A percentile compares a stretch with the other conserved stretches of the same genome.
phyloP scores from a whole-genome alignment of 2,888 invertebrate genomes.

The Abscondita cerata region DNA sequence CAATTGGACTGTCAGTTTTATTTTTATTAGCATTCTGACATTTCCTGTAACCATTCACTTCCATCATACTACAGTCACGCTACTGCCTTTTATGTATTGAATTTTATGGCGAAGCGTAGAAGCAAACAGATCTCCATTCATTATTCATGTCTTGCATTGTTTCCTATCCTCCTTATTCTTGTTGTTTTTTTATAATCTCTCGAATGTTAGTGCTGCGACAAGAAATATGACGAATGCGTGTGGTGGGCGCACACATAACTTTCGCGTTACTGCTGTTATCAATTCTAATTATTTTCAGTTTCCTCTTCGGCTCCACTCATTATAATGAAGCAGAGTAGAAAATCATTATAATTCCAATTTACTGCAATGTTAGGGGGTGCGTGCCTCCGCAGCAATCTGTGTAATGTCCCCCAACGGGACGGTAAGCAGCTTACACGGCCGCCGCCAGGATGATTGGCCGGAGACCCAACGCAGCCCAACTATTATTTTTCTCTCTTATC shows the following conservation, averaged over 20 bases:
- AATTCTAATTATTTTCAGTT: constrained; percentile 19
- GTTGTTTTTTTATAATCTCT: constrained; percentile 6
- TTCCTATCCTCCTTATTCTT: constrained; percentile 7
- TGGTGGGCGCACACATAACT: not conserved
- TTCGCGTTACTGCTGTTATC: constrained; percentile 5
- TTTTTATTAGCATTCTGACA: constrained; percentile 7
- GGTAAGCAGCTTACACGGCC: constrained; percentile 54
- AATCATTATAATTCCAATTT: constrained; percentile 47
- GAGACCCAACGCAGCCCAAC: constrained; percentile 48
- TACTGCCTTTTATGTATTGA: not conserved
- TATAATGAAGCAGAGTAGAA: constrained; percentile 35
- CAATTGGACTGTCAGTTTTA: constrained; percentile 10
- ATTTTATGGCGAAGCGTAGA: not conserved
- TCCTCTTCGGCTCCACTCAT: constrained; percentile 28
- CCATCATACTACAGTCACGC: not conserved
- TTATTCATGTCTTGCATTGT: constrained; percentile 5
- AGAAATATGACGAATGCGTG: not conserved
- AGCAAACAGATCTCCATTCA: constrained; percentile 5
- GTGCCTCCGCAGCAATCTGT: constrained; percentile 54
- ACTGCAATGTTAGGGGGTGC: constrained; percentile 42
- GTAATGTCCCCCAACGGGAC: constrained; percentile 55
- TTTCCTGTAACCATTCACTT: not conserved
- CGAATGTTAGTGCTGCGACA: not conserved
- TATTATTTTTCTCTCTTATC: constrained; percentile 50
- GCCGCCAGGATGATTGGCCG: constrained; percentile 53